Base-by-base conservation (phyloP, 2,113 vertebrate genomes). In the Polyodon spathula region DNA sequence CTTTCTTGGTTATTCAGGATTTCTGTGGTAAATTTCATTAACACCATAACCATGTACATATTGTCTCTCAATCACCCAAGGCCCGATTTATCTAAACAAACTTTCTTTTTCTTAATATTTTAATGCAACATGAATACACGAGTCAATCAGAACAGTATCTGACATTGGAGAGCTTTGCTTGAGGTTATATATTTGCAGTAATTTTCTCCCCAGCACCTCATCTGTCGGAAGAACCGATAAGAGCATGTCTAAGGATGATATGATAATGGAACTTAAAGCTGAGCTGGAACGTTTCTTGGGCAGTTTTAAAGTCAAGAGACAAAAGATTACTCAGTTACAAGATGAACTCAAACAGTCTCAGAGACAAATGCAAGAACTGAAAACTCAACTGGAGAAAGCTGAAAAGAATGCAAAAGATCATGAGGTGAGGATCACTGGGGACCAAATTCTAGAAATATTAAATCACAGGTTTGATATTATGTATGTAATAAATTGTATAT, bases 211-310 rank as follows among this genome's bases (percentile, higher is more conserved):
- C 10, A 60, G 9, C 43, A 77, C 68, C 10, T 69, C 63, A 14
- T 37, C 76, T 41, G 66, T 66, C 5, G 78, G 70, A 64, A 66
- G 67, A 51, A 2, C 57, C 2, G 78, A 83, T 11, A 80, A 87
- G 50, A 85, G 82, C 6, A 78, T 88, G 65, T 80, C 87, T 2
- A 87, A 87, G 71, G 91, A 94, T 7, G 90, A 94, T 43, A 65
- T 88, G 7, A 66, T 88, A 67, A 68, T 70, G 58, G 80, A 86
- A 71, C 78, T 98, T 69, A 89, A 86, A 64, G 71, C 58, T 3
- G 91, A 97, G 74, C 73, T 97, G 72, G 89, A 93, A 65, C 87
- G 83, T 56, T 90, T 90, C 64, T 78, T 98, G 67, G 73, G 53
- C 8, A 90, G 88, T 71, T 86, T 97, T 75, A 92, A 91, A 53